Conservation (phyloP, 2,797 vertebrate genomes). For the Urocyon cinereoargenteus region DNA sequence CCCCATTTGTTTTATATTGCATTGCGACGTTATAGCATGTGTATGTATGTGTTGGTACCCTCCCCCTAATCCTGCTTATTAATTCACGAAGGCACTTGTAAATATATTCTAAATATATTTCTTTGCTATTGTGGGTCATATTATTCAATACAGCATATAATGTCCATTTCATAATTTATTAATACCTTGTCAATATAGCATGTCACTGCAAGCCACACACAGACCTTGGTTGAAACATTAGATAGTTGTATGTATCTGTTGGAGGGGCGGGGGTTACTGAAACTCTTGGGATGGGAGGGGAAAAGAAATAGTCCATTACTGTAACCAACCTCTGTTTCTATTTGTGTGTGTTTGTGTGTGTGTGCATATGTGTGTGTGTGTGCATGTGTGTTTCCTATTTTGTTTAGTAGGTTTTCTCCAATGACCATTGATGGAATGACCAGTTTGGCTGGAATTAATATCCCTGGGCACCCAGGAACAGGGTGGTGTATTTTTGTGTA, state of each 20-base stretch:
- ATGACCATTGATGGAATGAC: conserved; percentile 99
- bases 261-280: not conserved
- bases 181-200: conserved; percentile 5
- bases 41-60: conserved; percentile 69
- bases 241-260: conserved; percentile 10
- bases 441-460: conserved; percentile 98
- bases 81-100: conserved; percentile 70
- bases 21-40: conserved; percentile 78
- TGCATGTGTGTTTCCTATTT: conserved; percentile 70
- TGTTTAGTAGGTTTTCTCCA: conserved; percentile 95
- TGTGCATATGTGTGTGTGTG: not conserved
- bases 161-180: conserved; percentile 36
- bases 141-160: conserved; percentile 4
- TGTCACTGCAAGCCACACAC: conserved; percentile 67
- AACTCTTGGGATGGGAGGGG: not conserved
- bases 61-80: conserved; percentile 47
- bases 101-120: conserved; percentile 25
- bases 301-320: not conserved
- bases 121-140: not conserved
- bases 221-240: conserved; percentile 43
- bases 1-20: conserved; percentile 72
- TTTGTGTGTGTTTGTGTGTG: not conserved
- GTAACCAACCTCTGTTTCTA: conserved; percentile 67
- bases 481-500: conserved; percentile 99
- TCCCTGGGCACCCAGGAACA: conserved; percentile 96